A percentile compares a stretch with the other conserved stretches of the same genome.
These are phyloP conservation scores for Notodonta dromedarius DNA, from an alignment of 2,888 invertebrate species.

Conservation along the genomic window DNA sequence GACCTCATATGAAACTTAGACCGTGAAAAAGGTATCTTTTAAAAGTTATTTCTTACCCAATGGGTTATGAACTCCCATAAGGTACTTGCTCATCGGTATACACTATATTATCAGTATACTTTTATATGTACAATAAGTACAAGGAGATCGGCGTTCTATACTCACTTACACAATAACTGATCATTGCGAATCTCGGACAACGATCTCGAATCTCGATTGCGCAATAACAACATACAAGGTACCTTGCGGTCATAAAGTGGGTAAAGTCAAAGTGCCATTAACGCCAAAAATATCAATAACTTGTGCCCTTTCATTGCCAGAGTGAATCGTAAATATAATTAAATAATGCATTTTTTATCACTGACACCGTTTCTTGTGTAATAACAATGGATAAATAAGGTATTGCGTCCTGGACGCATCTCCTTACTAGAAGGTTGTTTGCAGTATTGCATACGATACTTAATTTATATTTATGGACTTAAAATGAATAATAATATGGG, in stretches of 20 bases:
- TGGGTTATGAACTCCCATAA: no score
- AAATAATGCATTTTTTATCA: slow-evolving; percentile 43
- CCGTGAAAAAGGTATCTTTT: no score
- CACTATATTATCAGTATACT: neutral
- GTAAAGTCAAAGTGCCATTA: slow-evolving; percentile 39
- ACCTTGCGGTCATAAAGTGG: slow-evolving; percentile 49
- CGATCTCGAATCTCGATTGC: slow-evolving; percentile 59
- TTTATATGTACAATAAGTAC: neutral
- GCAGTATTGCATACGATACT: neutral
- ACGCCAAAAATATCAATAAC: slow-evolving; percentile 38
- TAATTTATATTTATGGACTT: no score
- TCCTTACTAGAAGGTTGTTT: slow-evolving; percentile 8
- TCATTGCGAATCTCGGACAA: slow-evolving; percentile 52
- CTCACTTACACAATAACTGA: slow-evolving; percentile 26
- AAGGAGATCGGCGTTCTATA: slow-evolving; percentile 5
- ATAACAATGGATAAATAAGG: slow-evolving; percentile 32
- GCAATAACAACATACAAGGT: slow-evolving; percentile 32
- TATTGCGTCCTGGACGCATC: slow-evolving; percentile 23
- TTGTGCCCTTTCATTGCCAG: slow-evolving; percentile 25
- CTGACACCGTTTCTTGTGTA: slow-evolving; percentile 48
- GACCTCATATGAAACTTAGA: no score
- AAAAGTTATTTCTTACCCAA: no score
- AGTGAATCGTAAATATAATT: slow-evolving; percentile 38
- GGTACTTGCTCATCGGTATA: no score
- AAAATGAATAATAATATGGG: no score